Evolutionary conservation across 2,888 invertebrate species (phyloP).

Genomic region (Pammene fasciana): DNA sequence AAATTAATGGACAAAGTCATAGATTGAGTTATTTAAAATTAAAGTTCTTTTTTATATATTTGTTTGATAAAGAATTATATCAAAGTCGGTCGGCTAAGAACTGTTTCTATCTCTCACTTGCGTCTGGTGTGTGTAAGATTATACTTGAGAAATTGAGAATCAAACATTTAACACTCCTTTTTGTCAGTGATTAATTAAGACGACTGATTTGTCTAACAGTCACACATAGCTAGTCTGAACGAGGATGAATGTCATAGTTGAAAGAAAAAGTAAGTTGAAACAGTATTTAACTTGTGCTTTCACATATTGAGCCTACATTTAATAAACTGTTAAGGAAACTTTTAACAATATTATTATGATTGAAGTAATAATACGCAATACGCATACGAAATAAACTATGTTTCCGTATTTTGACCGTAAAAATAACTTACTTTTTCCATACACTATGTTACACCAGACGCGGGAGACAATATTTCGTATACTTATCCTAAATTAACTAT

Average conservation of each 20-base stretch:
- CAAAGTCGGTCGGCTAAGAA: constrained; percentile 31
- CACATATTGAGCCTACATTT: no score
- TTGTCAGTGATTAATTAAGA: no score
- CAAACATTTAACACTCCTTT: no score
- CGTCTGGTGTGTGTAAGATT: constrained; percentile 3
- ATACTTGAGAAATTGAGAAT: neutral
- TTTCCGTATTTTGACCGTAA: neutral
- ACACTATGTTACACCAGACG: neutral
- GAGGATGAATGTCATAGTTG: neutral
- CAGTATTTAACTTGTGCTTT: no score
- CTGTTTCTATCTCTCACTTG: neutral
- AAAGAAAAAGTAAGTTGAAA: neutral
- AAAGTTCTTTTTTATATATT: constrained; percentile 50
- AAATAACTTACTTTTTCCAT: constrained; percentile 1
- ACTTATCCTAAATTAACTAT: constrained; percentile 27
- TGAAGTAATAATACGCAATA: no score
- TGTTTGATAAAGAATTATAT: constrained; percentile 52
- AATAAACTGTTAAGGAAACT: no score
- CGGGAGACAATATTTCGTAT: constrained; percentile 19
- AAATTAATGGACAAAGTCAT: constrained; percentile 59
- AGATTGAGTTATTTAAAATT: constrained; percentile 54
- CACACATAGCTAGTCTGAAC: neutral
- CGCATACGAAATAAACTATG: no score
- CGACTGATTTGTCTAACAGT: no score
- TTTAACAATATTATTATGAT: no score